Percentiles rank a stretch among this genome's conserved stretches.
Evolutionary conservation across 2,113 vertebrate genomes (phyloP).

Genomic region (Chroicocephalus ridibundus): DNA sequence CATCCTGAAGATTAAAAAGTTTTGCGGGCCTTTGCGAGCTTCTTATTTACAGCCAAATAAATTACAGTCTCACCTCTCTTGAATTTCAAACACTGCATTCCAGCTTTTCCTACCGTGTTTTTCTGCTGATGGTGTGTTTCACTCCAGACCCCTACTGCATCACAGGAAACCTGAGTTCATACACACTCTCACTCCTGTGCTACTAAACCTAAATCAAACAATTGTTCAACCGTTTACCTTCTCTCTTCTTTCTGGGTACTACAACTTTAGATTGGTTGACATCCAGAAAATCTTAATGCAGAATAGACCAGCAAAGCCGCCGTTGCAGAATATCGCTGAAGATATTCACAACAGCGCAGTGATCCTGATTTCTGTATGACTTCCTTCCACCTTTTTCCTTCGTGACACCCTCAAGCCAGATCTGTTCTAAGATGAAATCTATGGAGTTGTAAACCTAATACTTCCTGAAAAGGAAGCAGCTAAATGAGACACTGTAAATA

Average conservation of each 20-base stretch:
- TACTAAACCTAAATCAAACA: not conserved
- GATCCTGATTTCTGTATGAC: not conserved
- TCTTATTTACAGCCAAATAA: not conserved
- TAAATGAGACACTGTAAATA: not conserved
- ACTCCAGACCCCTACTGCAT: not conserved
- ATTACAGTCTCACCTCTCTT: not conserved
- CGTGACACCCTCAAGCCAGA: not conserved
- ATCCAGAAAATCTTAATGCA: not conserved
- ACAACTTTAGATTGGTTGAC: not conserved
- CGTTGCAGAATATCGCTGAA: not conserved
- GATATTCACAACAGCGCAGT: not conserved
- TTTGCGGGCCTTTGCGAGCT: not conserved
- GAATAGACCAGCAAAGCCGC: not conserved
- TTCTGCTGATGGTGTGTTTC: not conserved
- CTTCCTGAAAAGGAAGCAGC: constrained; percentile 28
- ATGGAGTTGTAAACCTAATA: not conserved
- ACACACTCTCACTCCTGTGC: not conserved
- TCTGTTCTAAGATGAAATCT: not conserved
- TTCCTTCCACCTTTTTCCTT: constrained; percentile 36
- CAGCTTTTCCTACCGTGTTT: not conserved
- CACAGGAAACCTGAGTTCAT: not conserved
- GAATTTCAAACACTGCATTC: not conserved
- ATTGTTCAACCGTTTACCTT: not conserved
- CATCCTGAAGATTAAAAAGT: not conserved
- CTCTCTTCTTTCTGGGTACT: not conserved